These are phyloP conservation scores for Drosophila lacertosa DNA, from an alignment of 1,140 invertebrate genomes.

Conservation along the genomic window DNA sequence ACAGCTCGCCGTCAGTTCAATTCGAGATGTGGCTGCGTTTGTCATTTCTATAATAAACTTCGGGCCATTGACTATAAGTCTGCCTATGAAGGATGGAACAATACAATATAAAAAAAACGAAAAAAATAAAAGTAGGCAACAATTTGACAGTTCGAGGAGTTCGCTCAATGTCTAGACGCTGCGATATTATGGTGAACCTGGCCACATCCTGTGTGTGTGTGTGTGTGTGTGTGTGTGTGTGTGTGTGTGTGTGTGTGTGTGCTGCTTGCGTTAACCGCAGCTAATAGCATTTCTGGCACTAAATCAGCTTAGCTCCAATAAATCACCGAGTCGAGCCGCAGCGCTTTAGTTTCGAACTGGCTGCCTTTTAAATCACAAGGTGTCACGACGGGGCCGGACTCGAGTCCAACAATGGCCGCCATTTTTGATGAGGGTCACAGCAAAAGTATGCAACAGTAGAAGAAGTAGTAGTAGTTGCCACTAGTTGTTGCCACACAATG, in stretches of 20 bases:
- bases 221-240: too few relatives aligned
- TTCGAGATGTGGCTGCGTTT: slow-evolving; percentile 55
- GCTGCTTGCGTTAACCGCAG: not conserved
- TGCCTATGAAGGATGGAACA: slow-evolving; percentile 18
- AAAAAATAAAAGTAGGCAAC: slow-evolving; percentile 32
- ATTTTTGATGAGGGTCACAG: slow-evolving; percentile 67
- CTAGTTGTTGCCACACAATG: slow-evolving; percentile 42
- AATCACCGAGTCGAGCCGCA: slow-evolving; percentile 56
- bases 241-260: too few relatives aligned
- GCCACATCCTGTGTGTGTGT: too few relatives aligned
- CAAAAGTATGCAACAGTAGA: slow-evolving; percentile 48
- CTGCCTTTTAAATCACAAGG: slow-evolving; percentile 81
- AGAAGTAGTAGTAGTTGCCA: slow-evolving; percentile 19
- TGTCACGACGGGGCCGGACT: slow-evolving; percentile 49
- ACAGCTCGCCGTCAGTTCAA: slow-evolving; percentile 34
- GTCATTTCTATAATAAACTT: slow-evolving; percentile 77
- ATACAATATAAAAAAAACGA: too few relatives aligned
- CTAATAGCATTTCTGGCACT: slow-evolving; percentile 58
- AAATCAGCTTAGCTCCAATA: slow-evolving; percentile 66
- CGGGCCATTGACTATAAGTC: slow-evolving; percentile 46
- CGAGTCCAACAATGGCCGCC: slow-evolving; percentile 17
- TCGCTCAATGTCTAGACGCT: slow-evolving; percentile 61
- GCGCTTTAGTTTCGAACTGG: slow-evolving; percentile 62
- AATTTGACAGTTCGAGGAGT: slow-evolving; percentile 60
- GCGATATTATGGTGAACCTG: slow-evolving; percentile 69